Percentiles rank a stretch among this genome's conserved stretches.
Conservation (phyloP, 2,888 invertebrate genomes). For the Dysmachus trigonus region DNA sequence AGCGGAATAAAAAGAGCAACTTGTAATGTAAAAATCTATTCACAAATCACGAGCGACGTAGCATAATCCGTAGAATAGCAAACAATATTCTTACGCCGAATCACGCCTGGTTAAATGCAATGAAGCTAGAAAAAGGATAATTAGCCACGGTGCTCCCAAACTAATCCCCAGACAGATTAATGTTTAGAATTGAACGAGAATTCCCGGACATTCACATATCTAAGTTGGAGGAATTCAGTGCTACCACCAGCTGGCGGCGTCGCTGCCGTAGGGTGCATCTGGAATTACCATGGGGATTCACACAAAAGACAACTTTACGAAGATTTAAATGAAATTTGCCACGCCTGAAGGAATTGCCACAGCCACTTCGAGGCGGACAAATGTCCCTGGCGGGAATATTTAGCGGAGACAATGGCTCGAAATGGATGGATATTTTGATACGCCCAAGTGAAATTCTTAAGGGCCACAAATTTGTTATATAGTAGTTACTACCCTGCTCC, state of each 20-base stretch:
- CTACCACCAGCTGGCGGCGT: neutral
- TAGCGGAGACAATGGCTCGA: neutral
- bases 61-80: neutral
- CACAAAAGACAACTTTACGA: neutral
- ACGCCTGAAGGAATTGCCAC: neutral
- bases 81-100: neutral
- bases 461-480: neutral
- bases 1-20: neutral
- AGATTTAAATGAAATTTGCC: constrained; percentile 26
- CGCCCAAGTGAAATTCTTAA: constrained; percentile 19
- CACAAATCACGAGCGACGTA: neutral
- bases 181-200: neutral
- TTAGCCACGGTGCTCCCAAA: neutral
- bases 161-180: neutral
- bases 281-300: neutral
- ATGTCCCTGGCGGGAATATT: constrained; percentile 7
- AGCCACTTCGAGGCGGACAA: neutral
- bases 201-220: neutral
- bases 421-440: constrained; percentile 16
- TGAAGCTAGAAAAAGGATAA: neutral
- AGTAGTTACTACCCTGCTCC: neutral
- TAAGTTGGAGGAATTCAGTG: neutral
- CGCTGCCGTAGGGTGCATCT: neutral
- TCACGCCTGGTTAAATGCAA: neutral
- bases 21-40: neutral